A percentile compares a stretch with the other conserved stretches of the same genome.
phyloP scores from a whole-genome alignment of 1,140 invertebrate genomes.

The Anoplophora glabripennis region DNA sequence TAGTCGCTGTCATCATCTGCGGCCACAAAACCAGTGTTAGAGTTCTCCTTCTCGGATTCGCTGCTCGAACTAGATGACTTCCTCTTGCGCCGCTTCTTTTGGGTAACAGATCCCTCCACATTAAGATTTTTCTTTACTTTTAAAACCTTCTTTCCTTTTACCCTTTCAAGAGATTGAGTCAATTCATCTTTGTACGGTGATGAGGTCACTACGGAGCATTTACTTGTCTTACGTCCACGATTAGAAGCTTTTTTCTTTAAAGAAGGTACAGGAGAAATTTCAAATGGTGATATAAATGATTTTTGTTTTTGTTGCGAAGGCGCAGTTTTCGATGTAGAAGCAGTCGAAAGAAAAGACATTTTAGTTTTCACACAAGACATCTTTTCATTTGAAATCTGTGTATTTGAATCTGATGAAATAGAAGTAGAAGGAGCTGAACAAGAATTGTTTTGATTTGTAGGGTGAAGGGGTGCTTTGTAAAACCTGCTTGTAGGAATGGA shows the following conservation, averaged over 20 bases:
- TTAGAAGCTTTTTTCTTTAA: constrained; percentile 6
- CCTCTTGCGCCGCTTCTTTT: background rate
- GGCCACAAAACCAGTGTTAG: background rate
- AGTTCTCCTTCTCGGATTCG: background rate
- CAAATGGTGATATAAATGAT: constrained; percentile 1
- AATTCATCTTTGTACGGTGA: constrained; percentile 17
- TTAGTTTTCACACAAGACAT: too few species aligned
- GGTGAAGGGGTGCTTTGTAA: background rate
- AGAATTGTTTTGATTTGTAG: constrained; percentile 3
- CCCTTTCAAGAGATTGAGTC: constrained; percentile 3
- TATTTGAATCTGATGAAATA: too few species aligned
- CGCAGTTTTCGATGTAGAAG: too few species aligned
- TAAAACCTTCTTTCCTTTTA: background rate
- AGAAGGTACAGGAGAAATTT: constrained; percentile 6
- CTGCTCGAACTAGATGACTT: background rate
- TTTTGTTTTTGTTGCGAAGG: background rate
- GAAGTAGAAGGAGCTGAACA: background rate
- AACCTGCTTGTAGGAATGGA: too few species aligned
- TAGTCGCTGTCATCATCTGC: constrained; percentile 1
- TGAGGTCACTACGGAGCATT: constrained; percentile 8
- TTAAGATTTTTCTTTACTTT: background rate
- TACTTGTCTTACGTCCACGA: constrained; percentile 6
- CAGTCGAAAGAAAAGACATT: too few species aligned
- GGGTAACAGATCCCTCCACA: background rate
- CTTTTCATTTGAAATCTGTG: too few species aligned